Conservation (phyloP, 2,797 vertebrate species). For the Paratrypauchen microcephalus region DNA sequence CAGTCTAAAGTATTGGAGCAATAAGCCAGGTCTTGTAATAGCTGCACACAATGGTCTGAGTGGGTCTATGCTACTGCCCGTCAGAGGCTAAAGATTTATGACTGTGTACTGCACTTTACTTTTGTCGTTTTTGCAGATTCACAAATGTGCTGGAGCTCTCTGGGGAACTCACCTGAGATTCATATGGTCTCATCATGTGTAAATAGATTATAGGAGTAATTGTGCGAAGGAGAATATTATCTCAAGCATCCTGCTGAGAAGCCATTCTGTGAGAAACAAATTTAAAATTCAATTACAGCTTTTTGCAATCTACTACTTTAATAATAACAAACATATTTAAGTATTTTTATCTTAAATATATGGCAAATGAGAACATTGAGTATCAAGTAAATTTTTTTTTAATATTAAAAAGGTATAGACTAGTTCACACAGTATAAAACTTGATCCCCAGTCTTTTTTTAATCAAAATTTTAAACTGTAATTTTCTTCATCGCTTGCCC, state of each 20-base stretch:
- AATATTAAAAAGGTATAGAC: neutral
- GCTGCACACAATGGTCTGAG: constrained; percentile 13
- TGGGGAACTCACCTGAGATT: neutral
- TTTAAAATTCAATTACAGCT: neutral
- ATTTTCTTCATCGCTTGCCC: no score
- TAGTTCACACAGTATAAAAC: neutral
- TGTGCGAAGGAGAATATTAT: constrained; percentile 1
- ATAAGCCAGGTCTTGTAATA: constrained; percentile 14
- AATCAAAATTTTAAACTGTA: no score
- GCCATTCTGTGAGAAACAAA: constrained; percentile 1
- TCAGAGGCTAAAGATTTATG: constrained; percentile 29
- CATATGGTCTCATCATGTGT: constrained; percentile 1
- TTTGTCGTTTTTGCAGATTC: neutral
- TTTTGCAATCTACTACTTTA: neutral
- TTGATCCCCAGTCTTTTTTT: no score
- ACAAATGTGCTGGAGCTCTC: neutral
- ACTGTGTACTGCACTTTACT: constrained; percentile 7
- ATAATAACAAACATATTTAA: neutral
- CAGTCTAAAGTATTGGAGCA: constrained; percentile 8
- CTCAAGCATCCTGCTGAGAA: constrained; percentile 4
- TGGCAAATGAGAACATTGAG: neutral
- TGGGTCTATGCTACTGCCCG: constrained; percentile 13
- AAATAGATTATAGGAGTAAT: neutral
- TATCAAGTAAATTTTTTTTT: neutral
- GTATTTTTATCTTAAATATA: neutral